Evolutionary conservation across 2,888 invertebrate species (phyloP).

Genomic region (Phyllotreta cruciferae): DNA sequence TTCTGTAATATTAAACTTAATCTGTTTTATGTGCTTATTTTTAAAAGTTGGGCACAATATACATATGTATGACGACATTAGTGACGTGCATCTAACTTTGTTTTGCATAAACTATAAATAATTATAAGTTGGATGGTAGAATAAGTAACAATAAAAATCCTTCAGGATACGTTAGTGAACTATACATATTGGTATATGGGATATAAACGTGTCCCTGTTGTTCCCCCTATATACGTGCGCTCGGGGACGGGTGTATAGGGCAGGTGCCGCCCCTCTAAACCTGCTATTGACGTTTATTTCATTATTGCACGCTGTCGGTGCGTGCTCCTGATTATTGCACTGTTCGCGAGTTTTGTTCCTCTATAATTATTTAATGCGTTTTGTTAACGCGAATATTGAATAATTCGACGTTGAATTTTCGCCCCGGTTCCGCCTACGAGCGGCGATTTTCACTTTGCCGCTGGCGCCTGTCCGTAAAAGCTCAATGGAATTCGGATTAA

Average conservation of each 20-base stretch:
- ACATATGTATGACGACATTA: too few relatives aligned
- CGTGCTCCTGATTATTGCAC: constrained; percentile 47
- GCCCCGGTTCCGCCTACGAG: constrained; percentile 10
- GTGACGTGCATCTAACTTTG: too few relatives aligned
- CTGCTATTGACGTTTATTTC: constrained; percentile 56
- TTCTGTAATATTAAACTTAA: too few relatives aligned
- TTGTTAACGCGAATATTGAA: constrained; percentile 44
- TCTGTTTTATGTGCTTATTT: too few relatives aligned
- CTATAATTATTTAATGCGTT: constrained; percentile 45
- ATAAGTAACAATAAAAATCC: too few relatives aligned
- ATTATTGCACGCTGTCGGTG: constrained; percentile 48
- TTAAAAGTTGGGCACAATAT: too few relatives aligned
- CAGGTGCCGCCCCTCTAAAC: constrained; percentile 42
- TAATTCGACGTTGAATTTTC: constrained; percentile 43
- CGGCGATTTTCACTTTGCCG: constrained; percentile 19
- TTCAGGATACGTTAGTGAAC: too few relatives aligned
- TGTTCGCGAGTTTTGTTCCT: constrained; percentile 43
- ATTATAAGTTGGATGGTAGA: too few relatives aligned
- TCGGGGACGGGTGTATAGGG: constrained; percentile 1
- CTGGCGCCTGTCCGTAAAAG: not conserved
- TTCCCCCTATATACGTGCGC: constrained; percentile 42
- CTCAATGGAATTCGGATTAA: not conserved
- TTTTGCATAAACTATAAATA: too few relatives aligned
- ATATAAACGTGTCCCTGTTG: too few relatives aligned
- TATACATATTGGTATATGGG: too few relatives aligned